Conservation (phyloP, 1,140 invertebrate genomes). For the Euwallacea similis region DNA sequence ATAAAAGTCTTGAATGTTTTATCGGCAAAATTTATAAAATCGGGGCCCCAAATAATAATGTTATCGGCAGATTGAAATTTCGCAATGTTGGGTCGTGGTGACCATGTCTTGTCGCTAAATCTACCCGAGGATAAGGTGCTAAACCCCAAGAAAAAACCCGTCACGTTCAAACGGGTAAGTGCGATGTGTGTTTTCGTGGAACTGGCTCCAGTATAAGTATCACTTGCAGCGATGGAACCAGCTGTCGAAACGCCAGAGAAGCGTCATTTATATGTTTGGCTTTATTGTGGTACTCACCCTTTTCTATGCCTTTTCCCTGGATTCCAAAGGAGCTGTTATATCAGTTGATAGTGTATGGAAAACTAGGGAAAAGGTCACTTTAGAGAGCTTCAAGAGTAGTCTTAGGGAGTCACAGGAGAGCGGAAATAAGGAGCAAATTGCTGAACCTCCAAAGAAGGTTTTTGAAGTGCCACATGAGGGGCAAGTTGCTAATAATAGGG, state of each 20-base stretch:
- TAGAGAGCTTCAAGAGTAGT: slow-evolving; percentile 40
- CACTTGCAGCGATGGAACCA: slow-evolving; percentile 77
- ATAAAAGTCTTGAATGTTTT: background rate
- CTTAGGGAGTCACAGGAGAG: slow-evolving; percentile 35
- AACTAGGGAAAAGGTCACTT: slow-evolving; percentile 17
- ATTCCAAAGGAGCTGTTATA: slow-evolving; percentile 48
- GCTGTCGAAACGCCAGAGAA: slow-evolving; percentile 79
- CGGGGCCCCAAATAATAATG: slow-evolving; percentile 8
- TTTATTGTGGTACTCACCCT: slow-evolving; percentile 58
- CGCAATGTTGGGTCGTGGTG: slow-evolving; percentile 23
- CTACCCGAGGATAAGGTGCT: slow-evolving; percentile 23
- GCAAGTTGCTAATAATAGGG: slow-evolving; percentile 40
- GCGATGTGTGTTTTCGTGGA: background rate
- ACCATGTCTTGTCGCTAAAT: slow-evolving; percentile 30
- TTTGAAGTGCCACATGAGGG: slow-evolving; percentile 47
- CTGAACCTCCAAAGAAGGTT: slow-evolving; percentile 25
- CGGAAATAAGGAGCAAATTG: slow-evolving; percentile 31
- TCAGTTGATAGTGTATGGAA: slow-evolving; percentile 47
- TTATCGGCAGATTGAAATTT: slow-evolving; percentile 3
- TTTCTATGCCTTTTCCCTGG: slow-evolving; percentile 60
- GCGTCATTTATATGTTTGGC: slow-evolving; percentile 66
- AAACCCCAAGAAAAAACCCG: slow-evolving; percentile 2
- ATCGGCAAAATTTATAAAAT: background rate
- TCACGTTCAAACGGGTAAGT: slow-evolving; percentile 31
- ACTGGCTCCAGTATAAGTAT: background rate